These are phyloP conservation scores for Tenthredo amoena DNA, from an alignment of 2,888 invertebrate genomes.

Conservation along the genomic window DNA sequence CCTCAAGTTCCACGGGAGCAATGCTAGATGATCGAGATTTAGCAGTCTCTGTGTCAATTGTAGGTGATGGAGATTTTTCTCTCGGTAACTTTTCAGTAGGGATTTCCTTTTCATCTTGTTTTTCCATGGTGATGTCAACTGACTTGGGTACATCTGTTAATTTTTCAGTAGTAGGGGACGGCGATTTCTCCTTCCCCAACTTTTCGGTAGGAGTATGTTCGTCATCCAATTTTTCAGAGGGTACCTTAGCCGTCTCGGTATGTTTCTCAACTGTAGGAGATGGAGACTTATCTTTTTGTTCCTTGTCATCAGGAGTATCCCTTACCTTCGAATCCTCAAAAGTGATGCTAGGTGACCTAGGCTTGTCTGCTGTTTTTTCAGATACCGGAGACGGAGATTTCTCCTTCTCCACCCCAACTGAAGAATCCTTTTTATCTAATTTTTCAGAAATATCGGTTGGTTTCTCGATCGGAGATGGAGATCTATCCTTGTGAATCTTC, in stretches of 20 bases:
- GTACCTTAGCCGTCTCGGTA: neutral
- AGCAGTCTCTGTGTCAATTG: neutral
- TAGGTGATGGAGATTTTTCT: slow-evolving; percentile 13
- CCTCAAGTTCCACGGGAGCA: neutral
- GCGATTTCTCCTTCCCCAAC: slow-evolving; percentile 25
- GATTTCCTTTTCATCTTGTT: neutral
- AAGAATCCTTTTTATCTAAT: slow-evolving; percentile 21
- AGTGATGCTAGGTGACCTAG: slow-evolving; percentile 1
- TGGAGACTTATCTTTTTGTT: slow-evolving; percentile 18
- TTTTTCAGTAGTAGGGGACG: slow-evolving; percentile 22
- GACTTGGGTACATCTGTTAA: neutral
- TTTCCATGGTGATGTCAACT: neutral
- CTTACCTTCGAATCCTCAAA: neutral
- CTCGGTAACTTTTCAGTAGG: neutral
- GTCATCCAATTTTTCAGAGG: slow-evolving; percentile 48
- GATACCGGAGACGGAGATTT: neutral
- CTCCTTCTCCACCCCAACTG: neutral
- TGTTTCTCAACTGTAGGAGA: slow-evolving; percentile 9
- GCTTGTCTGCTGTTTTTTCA: slow-evolving; percentile 28
- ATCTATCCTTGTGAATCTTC: neutral
- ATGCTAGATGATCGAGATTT: slow-evolving; percentile 31
- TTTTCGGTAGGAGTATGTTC: slow-evolving; percentile 20
- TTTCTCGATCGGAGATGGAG: slow-evolving; percentile 18
- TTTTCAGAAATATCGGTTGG: neutral
- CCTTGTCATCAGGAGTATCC: neutral